Percentiles rank a stretch among this genome's conserved stretches.
Evolutionary conservation across 2,888 invertebrate species (phyloP).

Genomic region (Drosophila tripunctata): DNA sequence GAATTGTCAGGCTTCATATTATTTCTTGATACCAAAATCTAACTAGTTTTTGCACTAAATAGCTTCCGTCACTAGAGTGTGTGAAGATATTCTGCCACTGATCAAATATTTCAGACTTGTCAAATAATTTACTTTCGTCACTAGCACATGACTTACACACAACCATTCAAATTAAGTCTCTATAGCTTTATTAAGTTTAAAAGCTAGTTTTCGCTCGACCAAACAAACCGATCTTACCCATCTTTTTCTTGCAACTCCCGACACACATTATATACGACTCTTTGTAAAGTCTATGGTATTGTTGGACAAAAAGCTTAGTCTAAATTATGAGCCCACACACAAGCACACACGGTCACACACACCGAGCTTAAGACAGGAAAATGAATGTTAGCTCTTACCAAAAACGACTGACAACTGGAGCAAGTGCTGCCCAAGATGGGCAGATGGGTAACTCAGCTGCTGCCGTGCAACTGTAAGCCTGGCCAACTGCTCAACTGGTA

Average conservation of each 20-base stretch:
- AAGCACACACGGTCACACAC: too few species aligned
- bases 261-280: conserved; percentile 1
- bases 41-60: too few species aligned
- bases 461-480: neutral
- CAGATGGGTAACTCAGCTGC: neutral
- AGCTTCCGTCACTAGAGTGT: neutral
- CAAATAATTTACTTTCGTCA: too few species aligned
- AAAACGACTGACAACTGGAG: conserved; percentile 62
- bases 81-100: neutral
- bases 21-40: too few species aligned
- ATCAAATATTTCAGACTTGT: too few species aligned
- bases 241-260: neutral
- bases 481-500: conserved; percentile 12
- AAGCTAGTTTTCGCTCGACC: neutral
- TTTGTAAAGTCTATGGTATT: neutral
- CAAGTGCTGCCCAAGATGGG: conserved; percentile 47
- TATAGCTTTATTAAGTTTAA: neutral
- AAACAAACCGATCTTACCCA: neutral
- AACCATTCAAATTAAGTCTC: too few species aligned
- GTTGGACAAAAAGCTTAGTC: conserved; percentile 25
- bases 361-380: neutral
- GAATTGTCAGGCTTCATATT: too few species aligned
- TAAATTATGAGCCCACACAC: conserved; percentile 62
- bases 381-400: conserved; percentile 9
- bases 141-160: too few species aligned